Conservation (phyloP, 2,113 vertebrate species). For the Lichenostomus cassidix region DNA sequence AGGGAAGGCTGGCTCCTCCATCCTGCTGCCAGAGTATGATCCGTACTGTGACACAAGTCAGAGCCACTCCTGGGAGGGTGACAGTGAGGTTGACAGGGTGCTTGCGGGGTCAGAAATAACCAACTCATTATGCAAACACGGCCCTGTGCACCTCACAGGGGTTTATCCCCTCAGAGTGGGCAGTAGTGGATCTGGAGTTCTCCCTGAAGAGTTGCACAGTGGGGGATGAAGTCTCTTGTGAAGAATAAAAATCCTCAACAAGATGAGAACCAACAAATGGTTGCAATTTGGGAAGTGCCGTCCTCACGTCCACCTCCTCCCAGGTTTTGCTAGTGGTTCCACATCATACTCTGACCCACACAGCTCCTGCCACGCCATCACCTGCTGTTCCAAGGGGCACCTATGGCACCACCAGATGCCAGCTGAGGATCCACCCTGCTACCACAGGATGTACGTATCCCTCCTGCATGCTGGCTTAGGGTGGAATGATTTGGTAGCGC, state of each 20-base stretch:
- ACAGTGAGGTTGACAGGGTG: background rate
- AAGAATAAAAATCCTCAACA: background rate
- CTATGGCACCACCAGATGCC: background rate
- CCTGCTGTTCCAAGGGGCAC: background rate
- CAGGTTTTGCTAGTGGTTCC: background rate
- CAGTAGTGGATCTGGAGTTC: background rate
- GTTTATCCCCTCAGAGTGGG: background rate
- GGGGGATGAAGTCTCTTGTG: background rate
- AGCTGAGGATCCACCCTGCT: fast-evolving
- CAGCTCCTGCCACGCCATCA: background rate
- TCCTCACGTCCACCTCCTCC: background rate
- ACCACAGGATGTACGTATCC: background rate
- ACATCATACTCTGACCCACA: fast-evolving
- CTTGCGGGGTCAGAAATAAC: background rate
- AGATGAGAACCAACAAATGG: fast-evolving
- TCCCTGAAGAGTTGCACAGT: background rate
- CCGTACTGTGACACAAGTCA: background rate
- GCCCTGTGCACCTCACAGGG: background rate
- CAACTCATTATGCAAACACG: background rate
- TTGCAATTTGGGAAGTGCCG: fast-evolving
- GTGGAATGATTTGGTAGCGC: fast-evolving
- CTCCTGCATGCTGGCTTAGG: background rate
- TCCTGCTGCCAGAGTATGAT: background rate
- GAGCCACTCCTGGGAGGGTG: background rate
- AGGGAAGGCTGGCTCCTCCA: background rate